These are phyloP conservation scores for Andrena bucephala DNA, from an alignment of 2,888 invertebrate species.

Conservation along the genomic window DNA sequence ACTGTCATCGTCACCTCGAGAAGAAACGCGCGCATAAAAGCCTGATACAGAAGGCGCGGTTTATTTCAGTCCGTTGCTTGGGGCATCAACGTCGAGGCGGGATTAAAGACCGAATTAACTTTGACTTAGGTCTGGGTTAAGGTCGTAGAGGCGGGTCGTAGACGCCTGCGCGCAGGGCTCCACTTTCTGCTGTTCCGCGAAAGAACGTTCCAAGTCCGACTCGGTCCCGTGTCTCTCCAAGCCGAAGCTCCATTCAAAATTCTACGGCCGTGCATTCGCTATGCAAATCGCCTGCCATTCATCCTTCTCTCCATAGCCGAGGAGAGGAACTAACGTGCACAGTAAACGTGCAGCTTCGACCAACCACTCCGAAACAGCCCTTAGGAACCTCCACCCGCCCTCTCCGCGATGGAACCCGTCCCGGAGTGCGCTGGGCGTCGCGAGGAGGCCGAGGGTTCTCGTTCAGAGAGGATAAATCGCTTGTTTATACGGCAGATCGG, in stretches of 20 bases:
- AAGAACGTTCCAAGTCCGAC: not conserved
- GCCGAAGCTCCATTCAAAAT: not conserved
- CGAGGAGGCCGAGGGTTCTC: not conserved
- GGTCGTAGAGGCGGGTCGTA: conserved; percentile 28
- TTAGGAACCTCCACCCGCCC: not conserved
- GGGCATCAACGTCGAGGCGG: conserved; percentile 34
- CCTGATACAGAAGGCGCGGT: not conserved
- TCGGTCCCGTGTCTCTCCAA: not conserved
- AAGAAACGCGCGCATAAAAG: not conserved
- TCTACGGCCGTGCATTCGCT: not conserved
- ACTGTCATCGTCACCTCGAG: not conserved
- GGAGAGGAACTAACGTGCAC: not conserved
- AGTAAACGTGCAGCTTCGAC: not conserved
- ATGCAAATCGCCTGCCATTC: not conserved
- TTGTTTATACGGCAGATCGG: conserved; percentile 18
- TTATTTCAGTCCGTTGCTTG: conserved; percentile 16
- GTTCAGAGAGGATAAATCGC: conserved; percentile 1
- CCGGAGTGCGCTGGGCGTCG: not conserved
- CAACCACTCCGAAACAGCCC: not conserved
- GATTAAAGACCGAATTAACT: conserved; percentile 52
- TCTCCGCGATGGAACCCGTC: not conserved
- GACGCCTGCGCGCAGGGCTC: conserved; percentile 30
- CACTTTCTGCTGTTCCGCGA: not conserved
- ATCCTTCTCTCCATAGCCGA: not conserved
- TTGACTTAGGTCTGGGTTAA: conserved; percentile 58